phyloP scores from a whole-genome alignment of 1,140 invertebrate species.

The Ditylenchus dipsaci region DNA sequence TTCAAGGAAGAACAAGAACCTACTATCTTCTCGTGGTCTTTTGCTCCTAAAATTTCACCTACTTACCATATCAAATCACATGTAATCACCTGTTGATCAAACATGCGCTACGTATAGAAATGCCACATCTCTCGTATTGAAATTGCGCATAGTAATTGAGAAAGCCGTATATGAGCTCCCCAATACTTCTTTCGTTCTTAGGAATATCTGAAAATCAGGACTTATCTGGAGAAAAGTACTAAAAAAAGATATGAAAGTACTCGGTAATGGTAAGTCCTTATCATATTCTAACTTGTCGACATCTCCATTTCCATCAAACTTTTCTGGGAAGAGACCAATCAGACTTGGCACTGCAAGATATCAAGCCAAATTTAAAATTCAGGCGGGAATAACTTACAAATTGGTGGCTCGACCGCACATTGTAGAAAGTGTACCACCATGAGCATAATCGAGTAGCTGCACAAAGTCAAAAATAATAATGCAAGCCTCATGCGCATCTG shows the following conservation, averaged over 20 bases:
- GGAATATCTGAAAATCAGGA: conserved; percentile 61
- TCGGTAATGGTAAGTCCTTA: conserved; percentile 17
- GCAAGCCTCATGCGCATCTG: too few species aligned
- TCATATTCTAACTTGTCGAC: conserved; percentile 28
- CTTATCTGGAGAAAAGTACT: too few species aligned
- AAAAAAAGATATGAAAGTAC: too few species aligned
- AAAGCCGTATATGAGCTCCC: conserved; percentile 81
- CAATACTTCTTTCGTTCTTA: conserved; percentile 70
- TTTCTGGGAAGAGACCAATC: conserved; percentile 30
- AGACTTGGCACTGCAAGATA: conserved; percentile 43
- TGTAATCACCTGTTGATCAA: conserved; percentile 63
- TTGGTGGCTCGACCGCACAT: conserved; percentile 66
- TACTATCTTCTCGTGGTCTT: conserved; percentile 11
- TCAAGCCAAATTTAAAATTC: too few species aligned
- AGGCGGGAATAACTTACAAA: conserved; percentile 6
- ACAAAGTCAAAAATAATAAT: not conserved
- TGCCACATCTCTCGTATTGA: conserved; percentile 72
- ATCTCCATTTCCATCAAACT: conserved; percentile 28
- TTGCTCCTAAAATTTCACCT: not conserved
- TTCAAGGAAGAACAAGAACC: conserved; percentile 60
- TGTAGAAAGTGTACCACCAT: conserved; percentile 96
- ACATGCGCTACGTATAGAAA: conserved; percentile 74
- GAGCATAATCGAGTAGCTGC: conserved; percentile 69
- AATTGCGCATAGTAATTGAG: conserved; percentile 75
- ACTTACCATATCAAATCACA: conserved; percentile 2